Base-by-base conservation (phyloP, 2,113 vertebrate species). In the Atlantisia rogersi region DNA sequence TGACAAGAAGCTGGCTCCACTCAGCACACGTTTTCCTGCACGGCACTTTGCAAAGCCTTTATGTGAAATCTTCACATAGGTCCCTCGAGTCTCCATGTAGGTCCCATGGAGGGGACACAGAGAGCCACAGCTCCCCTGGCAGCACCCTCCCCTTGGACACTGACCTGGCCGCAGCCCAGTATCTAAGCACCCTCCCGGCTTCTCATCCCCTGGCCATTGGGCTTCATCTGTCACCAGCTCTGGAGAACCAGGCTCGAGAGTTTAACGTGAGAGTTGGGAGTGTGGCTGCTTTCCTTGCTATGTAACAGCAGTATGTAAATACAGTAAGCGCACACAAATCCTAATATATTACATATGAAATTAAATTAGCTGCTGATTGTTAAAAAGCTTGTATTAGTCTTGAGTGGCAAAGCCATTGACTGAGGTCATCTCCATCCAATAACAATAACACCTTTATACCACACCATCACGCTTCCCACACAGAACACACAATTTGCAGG, bases 1-100 rank as follows among this genome's bases (percentile, higher is more conserved):
- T 5, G 18, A 25, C 0, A 7, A 62, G 42, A 37, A 78, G 35
- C 25, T 71, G 1, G 0, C 37, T 62, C 28, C 46, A 37, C 46
- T 28, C 0, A 2, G 32, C 4, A 1, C 1, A 0, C 1, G 1
- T 14, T 81, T 12, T 25, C 37, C 64, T 62, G 31, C 31, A 12
- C 0, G 9, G 48, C 0, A 1, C 62, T 52, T 52, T 74, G 67
- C 60, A 82, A 62, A 74, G 60, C 39, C 16, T 28, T 24, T 4
- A 4, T 5, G 8, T 32, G 29, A 81, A 59, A 17, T 40, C 42
- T 46, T 81, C 19, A 35, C 28, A 11, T 3, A n/a, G 35, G 35
- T 67, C 31, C 26, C 44, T 55, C 0, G 0, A 63, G 56, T 16
- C 32, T 53, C 52, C 39, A 20, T 26, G 2, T 6, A 3, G 2